Percentiles rank a stretch among this genome's conserved stretches.
Conservation (phyloP, 2,888 invertebrate genomes). For the Hylaea fasciaria region DNA sequence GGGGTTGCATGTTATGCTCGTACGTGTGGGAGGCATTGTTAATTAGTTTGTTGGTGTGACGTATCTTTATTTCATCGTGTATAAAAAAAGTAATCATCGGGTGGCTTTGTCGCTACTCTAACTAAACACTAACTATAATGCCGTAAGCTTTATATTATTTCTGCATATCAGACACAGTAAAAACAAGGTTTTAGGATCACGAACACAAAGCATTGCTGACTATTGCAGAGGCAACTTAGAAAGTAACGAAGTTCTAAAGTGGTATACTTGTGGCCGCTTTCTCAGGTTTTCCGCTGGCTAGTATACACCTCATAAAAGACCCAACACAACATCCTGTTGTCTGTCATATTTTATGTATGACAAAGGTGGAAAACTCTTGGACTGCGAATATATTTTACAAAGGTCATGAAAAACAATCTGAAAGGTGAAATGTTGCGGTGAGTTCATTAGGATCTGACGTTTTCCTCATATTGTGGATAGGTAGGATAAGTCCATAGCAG, state of each 20-base stretch:
- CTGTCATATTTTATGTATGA: conserved; percentile 21
- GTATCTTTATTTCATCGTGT: neutral
- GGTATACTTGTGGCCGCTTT: conserved; percentile 10
- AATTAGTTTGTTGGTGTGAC: conserved; percentile 16
- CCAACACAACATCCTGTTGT: conserved; percentile 21
- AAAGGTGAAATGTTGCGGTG: conserved; percentile 18
- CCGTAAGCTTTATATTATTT: too few species aligned
- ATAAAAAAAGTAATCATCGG: too few species aligned
- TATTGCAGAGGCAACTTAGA: neutral
- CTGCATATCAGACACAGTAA: neutral
- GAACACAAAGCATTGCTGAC: too few species aligned
- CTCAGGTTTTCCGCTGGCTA: conserved; percentile 8
- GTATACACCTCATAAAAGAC: conserved; percentile 13
- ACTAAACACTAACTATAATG: too few species aligned
- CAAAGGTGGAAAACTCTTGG: conserved; percentile 24
- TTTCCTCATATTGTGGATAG: conserved; percentile 32
- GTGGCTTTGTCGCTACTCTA: too few species aligned
- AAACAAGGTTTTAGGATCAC: neutral
- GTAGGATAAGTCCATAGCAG: conserved; percentile 31
- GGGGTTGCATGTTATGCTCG: conserved; percentile 24
- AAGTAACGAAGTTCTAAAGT: conserved; percentile 10
- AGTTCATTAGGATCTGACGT: conserved; percentile 17
- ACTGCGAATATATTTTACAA: conserved; percentile 21
- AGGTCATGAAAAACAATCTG: conserved; percentile 30
- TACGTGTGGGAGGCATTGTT: conserved; percentile 14